Evolutionary conservation across 2,113 vertebrate species (phyloP).

Genomic region (Potamarius usumacintae): DNA sequence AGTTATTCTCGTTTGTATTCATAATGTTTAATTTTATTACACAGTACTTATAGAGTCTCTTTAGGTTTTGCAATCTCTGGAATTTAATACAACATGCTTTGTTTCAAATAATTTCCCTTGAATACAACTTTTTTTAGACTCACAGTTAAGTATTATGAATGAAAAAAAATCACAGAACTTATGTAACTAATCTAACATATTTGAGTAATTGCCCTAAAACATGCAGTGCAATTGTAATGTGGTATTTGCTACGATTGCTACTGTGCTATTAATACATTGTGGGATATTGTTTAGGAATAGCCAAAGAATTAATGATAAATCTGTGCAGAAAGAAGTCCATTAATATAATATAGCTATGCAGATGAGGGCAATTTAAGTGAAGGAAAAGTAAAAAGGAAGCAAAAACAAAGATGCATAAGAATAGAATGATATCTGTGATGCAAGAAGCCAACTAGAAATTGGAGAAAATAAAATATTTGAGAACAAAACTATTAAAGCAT

Average conservation of each 20-base stretch:
- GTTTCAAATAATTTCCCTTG: neutral
- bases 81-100: neutral
- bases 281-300: slow-evolving; percentile 25
- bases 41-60: neutral
- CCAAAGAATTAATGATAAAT: slow-evolving; percentile 19
- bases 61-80: neutral
- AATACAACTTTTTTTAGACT: neutral
- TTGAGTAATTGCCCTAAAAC: neutral
- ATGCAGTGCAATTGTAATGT: neutral
- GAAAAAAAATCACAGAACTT: neutral
- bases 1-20: neutral
- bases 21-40: neutral
- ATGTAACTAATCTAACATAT: slow-evolving; percentile 7
- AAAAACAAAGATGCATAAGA: neutral
- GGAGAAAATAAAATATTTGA: neutral
- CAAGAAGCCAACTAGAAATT: neutral
- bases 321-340: neutral
- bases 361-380: neutral
- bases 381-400: neutral
- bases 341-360: slow-evolving; percentile 11
- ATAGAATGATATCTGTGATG: neutral
- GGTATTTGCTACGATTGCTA: neutral
- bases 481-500: neutral
- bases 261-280: neutral
- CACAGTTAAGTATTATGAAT: neutral